These are phyloP conservation scores for Labroides dimidiatus DNA, from an alignment of 2,797 vertebrate genomes.

Conservation along the genomic window DNA sequence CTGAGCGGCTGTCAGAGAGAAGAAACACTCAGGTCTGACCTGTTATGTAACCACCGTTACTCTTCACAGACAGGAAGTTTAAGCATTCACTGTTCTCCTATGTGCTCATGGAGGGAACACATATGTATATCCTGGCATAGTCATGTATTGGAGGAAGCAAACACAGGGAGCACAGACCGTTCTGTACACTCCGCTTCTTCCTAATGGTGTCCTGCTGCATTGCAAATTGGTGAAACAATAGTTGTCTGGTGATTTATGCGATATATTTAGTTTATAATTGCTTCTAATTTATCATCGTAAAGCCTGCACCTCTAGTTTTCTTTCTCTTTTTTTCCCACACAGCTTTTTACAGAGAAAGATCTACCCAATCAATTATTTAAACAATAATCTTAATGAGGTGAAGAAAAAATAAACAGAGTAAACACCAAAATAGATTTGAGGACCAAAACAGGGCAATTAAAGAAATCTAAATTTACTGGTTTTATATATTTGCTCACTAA, in stretches of 20 bases:
- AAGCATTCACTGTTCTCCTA: slow-evolving; percentile 20
- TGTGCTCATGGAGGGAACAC: slow-evolving; percentile 12
- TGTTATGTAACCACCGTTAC: slow-evolving; percentile 65
- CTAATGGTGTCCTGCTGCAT: slow-evolving; percentile 8
- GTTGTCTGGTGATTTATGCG: background rate
- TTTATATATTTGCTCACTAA: no score
- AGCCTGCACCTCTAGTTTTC: slow-evolving; percentile 9
- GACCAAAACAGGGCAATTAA: background rate
- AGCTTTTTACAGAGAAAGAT: slow-evolving; percentile 27
- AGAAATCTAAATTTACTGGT: background rate
- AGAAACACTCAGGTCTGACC: slow-evolving; percentile 27
- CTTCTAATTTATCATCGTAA: slow-evolving; percentile 41
- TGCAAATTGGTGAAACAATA: slow-evolving; percentile 19
- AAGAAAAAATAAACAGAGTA: slow-evolving; percentile 37
- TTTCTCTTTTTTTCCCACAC: slow-evolving; percentile 4
- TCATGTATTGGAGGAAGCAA: slow-evolving; percentile 9
- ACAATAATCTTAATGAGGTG: slow-evolving; percentile 37
- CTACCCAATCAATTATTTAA: slow-evolving; percentile 57
- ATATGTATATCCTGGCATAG: slow-evolving; percentile 6
- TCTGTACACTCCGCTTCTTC: slow-evolving; percentile 6
- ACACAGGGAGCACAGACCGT: background rate
- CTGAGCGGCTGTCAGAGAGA: slow-evolving; percentile 39
- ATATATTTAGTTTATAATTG: slow-evolving; percentile 28
- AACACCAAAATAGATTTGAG: background rate
- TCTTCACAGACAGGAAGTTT: slow-evolving; percentile 37